Evolutionary conservation across 1,140 invertebrate genomes (phyloP).

Genomic region (Theocolax elegans): DNA sequence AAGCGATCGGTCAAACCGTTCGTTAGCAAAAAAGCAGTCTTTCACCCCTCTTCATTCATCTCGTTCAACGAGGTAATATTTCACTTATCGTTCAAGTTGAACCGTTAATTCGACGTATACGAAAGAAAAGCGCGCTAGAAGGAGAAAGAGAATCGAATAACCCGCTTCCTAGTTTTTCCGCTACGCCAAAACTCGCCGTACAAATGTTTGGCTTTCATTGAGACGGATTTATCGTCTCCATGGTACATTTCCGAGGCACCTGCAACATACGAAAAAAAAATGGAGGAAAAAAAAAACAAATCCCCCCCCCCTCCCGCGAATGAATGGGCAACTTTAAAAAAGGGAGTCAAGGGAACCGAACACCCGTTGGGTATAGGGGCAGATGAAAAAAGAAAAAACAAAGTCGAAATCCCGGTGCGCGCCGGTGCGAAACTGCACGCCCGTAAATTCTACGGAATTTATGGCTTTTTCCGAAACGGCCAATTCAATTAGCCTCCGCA

Average conservation of each 20-base stretch:
- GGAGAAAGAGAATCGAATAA: not conserved
- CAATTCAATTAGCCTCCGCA: constrained; percentile 18
- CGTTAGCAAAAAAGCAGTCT: no score
- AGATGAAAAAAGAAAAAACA: not conserved
- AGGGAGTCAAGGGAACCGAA: no score
- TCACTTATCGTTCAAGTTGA: not conserved
- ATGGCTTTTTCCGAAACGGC: constrained; percentile 29
- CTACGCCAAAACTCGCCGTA: not conserved
- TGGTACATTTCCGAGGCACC: not conserved
- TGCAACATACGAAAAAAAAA: constrained; percentile 9
- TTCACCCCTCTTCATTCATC: not conserved
- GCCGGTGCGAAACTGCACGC: not conserved
- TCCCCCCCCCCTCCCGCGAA: not conserved
- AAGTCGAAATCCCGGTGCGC: constrained; percentile 15
- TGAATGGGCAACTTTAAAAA: constrained; percentile 21
- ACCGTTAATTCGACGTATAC: not conserved
- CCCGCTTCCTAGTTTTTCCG: not conserved
- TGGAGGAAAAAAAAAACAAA: not conserved
- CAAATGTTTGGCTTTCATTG: constrained; percentile 40
- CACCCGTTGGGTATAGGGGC: not conserved
- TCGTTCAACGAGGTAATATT: not conserved
- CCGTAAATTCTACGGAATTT: constrained; percentile 32
- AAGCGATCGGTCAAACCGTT: no score
- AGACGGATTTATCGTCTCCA: constrained; percentile 37
- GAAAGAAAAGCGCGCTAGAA: not conserved